These are phyloP conservation scores for Aphelenchoides bicaudatus DNA, from an alignment of 2,888 invertebrate species.

Conservation along the genomic window DNA sequence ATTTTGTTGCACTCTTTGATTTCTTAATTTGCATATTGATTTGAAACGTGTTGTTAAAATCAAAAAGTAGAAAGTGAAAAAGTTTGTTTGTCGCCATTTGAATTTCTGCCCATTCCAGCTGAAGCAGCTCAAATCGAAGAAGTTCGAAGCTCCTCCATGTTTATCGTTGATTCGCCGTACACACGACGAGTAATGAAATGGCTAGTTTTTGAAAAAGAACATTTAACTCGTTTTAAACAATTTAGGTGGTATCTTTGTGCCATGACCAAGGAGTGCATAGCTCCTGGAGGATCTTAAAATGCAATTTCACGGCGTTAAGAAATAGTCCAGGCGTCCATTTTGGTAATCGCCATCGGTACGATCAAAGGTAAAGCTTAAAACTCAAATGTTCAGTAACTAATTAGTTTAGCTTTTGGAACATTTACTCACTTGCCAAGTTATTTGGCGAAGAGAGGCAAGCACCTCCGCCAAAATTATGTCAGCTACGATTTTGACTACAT, in stretches of 20 bases:
- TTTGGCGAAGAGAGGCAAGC: not conserved
- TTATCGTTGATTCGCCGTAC: conserved; percentile 18
- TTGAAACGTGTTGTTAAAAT: too few relatives aligned
- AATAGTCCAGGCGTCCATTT: conserved; percentile 2
- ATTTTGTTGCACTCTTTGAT: too few relatives aligned
- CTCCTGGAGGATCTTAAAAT: conserved; percentile 2
- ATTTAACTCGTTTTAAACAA: not conserved
- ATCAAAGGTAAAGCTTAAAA: conserved; percentile 3
- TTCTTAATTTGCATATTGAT: too few relatives aligned
- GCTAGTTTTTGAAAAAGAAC: not conserved
- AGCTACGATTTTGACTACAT: conserved; percentile 1
- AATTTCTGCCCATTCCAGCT: conserved; percentile 7
- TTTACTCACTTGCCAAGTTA: not conserved
- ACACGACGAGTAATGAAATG: conserved; percentile 17
- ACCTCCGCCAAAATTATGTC: not conserved
- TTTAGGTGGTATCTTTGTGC: conserved; percentile 19
- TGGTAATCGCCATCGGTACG: not conserved
- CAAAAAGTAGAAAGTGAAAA: too few relatives aligned
- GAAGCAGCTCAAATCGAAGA: conserved; percentile 4
- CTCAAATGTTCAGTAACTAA: not conserved
- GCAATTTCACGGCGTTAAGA: too few relatives aligned
- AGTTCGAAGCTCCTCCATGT: conserved; percentile 6
- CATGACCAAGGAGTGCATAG: conserved; percentile 4
- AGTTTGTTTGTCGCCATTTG: too few relatives aligned
- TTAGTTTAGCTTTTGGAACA: conserved; percentile 12